A percentile compares a stretch with the other conserved stretches of the same genome.
Conservation (phyloP, 2,888 invertebrate genomes). For the Artemia sp. region DNA sequence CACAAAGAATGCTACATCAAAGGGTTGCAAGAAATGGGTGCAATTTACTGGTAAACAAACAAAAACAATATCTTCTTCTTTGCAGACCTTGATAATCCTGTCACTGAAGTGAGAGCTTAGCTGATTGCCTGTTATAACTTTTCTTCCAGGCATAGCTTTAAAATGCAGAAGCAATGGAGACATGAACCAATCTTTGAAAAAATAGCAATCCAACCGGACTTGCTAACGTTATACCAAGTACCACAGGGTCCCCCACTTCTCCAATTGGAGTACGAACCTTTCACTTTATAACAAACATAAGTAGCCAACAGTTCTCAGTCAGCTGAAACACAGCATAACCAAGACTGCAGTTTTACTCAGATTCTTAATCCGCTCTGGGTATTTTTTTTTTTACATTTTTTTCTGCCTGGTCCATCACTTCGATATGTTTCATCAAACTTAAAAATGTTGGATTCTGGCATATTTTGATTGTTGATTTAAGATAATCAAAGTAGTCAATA, state of each 20-base stretch:
- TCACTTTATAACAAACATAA: conserved; percentile 24
- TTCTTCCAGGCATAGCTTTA: conserved; percentile 28
- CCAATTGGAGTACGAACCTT: conserved; percentile 28
- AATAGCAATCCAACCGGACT: conserved; percentile 29
- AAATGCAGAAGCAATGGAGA: conserved; percentile 27
- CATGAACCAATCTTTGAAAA: conserved; percentile 30
- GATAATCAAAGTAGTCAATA: conserved; percentile 26
- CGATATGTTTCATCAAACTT: no score
- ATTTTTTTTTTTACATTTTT: conserved; percentile 26
- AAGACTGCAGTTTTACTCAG: conserved; percentile 29
- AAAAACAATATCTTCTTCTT: conserved; percentile 30
- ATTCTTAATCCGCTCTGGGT: conserved; percentile 31
- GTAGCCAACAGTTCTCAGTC: conserved; percentile 27
- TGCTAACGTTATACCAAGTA: conserved; percentile 22
- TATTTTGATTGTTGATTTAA: conserved; percentile 23
- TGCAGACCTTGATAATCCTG: conserved; percentile 29
- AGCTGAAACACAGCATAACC: conserved; percentile 32
- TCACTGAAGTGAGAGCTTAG: conserved; percentile 29
- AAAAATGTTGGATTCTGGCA: conserved; percentile 25
- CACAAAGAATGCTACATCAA: no score
- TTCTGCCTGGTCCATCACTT: no score
- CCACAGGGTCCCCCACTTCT: no score
- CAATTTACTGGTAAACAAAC: conserved; percentile 28
- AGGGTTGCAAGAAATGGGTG: no score
- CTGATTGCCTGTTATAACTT: conserved; percentile 32